Base-by-base conservation (phyloP, 2,888 invertebrate genomes). In the Carabus problematicus region DNA sequence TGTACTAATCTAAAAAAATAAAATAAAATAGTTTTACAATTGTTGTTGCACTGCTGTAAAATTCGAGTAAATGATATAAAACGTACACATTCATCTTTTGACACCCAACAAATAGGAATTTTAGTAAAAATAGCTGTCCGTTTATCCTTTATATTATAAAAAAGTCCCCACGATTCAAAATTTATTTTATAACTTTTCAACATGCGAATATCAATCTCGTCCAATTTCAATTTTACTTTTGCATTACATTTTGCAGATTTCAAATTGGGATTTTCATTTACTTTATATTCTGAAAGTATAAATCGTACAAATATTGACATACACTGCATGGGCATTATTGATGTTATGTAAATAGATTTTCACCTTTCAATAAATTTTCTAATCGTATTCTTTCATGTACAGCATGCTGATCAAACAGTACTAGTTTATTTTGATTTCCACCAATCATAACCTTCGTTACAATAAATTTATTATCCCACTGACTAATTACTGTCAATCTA, bases 371-470 rank as follows among this genome's bases (percentile, higher is more conserved):
- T 70, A 93, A 85, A 69, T 83, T 81, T 81, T 95, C 95, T 55
- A 95, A 84, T 71, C 90, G 84, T 71, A 95, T 87, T 78, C 95
- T 85, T 82, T 95, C 95, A 80, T 94, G 90, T 39, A 91, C 91
- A 49, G 95, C 95, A 82, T 95, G 95, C 81, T 95, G 95, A 82
- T 95, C 95, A 79, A 95, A 90, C 41, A 92, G 76, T 41, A 91
- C 83, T 16, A 93, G 76, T 68, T 85, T 80, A 73, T 85, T 80
- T 16, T 77, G 83, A 64, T 79, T 77, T 72, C 82, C 79, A 60
- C 80, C 78, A 41, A 78, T 73, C 54, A 75, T 72, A 59, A 70
- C 72, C 68, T 72, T 79, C 66, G 85, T 84, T 18, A 85, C 85
- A 73, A 92, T 90, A 75, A 91, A 91, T 80, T 92, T 93, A 41